Evolutionary conservation across 2,113 vertebrate genomes (phyloP), one percentile per base, ranked within the genome.

Genomic region (Scartelaos histophorus): DNA sequence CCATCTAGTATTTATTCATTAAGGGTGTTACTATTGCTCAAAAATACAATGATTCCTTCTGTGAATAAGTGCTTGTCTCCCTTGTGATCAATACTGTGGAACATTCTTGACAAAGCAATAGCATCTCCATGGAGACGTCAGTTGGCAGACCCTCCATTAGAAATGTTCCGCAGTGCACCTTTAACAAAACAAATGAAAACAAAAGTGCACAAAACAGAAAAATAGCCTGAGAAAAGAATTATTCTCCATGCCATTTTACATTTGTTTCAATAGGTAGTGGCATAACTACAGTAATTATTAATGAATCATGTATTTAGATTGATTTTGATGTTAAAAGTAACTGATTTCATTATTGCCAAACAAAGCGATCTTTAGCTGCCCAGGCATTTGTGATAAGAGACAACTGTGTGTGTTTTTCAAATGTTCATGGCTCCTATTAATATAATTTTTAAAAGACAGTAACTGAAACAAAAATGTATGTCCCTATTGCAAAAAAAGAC

Each of bases 121-220:
- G 29, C 29, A 29, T 29, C 29, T 29, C 29, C 29, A 29, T 29
- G 29, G 29, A 29, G 29, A 29, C 29, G 4, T 29, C 29, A 29
- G 4, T 2, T 29, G 29, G 29, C 29, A 29, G 29, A 29, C 29
- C 29, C 29, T 29, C 29, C 29, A 4, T 4, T 29, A 29, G 29
- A 29, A 29, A 29, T 29, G 29, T 29, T 29, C 2, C 29, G 29
- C 29, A 29, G 29, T 4, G 29, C 29, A 29, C 29, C 29, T 29
- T 29, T 29, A 29, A 25, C n/a, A 17, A 85, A 74, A 85, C 74
- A 74, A n/a, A n/a, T n/a, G n/a, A n/a, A 75, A 85, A 82, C 71
- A 90, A 90, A 56, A 92, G 89, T 90, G 90, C 80, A 83, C 69
- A 81, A 83, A 84, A 74, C 29, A 79, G 49, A 71, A 82, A 64